Evolutionary conservation across 2,797 vertebrate genomes (phyloP).

Genomic region (Crocidura indochinensis): DNA sequence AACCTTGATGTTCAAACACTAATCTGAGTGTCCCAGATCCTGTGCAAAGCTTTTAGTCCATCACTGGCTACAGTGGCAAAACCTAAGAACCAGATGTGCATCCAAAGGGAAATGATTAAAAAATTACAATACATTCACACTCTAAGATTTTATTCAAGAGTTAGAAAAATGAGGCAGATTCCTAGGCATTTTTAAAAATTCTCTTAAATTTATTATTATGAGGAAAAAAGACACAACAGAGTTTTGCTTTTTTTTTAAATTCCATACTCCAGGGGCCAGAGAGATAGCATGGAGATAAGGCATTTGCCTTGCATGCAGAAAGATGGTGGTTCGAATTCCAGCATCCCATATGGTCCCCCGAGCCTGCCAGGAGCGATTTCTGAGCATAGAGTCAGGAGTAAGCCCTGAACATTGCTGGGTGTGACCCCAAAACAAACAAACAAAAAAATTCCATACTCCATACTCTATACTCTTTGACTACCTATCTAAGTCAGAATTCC

Average conservation of each 20-base stretch:
- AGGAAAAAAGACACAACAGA: not conserved
- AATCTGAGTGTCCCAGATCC: not conserved
- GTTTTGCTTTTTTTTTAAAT: not conserved
- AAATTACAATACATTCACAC: not conserved
- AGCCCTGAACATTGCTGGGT: no score
- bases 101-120: not conserved
- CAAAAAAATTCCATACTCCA: not conserved
- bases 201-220: not conserved
- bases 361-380: no score
- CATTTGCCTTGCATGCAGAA: no score
- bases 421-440: no score
- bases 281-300: no score
- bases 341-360: no score
- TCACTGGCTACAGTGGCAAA: not conserved
- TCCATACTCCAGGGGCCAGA: no score
- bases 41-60: not conserved
- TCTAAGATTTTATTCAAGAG: not conserved
- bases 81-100: not conserved
- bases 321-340: no score
- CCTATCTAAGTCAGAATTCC: not conserved
- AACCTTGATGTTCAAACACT: not conserved
- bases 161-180: conserved; percentile 1
- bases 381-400: no score
- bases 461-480: not conserved
- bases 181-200: not conserved